Conservation (phyloP, 2,888 invertebrate species). For the Drosophila kuntzei region DNA sequence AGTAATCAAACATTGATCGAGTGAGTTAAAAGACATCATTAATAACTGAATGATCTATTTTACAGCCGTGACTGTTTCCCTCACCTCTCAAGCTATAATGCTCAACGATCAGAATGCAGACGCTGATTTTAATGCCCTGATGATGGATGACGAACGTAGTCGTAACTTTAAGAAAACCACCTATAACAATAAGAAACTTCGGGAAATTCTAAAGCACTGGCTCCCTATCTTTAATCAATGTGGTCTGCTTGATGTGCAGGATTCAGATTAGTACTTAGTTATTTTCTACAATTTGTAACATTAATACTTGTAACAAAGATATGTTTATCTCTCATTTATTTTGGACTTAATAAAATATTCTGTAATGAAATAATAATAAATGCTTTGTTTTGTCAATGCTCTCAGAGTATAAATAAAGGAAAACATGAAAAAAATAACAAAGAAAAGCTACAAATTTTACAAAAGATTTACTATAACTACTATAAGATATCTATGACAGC, state of each 20-base stretch:
- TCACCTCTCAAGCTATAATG: constrained; percentile 69
- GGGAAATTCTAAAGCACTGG: constrained; percentile 68
- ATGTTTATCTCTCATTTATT: too few species aligned
- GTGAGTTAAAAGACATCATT: not conserved
- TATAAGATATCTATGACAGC: too few species aligned
- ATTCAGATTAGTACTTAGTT: constrained; percentile 2
- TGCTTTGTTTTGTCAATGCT: too few species aligned
- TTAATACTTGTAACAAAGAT: too few species aligned
- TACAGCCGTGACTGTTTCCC: constrained; percentile 65
- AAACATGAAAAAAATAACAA: too few species aligned
- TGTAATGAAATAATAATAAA: too few species aligned
- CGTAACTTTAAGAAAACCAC: constrained; percentile 58
- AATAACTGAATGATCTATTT: not conserved
- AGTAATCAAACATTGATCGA: constrained; percentile 29
- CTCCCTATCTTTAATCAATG: constrained; percentile 80
- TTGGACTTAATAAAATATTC: too few species aligned
- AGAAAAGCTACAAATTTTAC: too few species aligned
- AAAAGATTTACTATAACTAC: too few species aligned
- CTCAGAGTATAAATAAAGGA: too few species aligned
- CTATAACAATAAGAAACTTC: constrained; percentile 76
- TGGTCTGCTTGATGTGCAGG: constrained; percentile 72
- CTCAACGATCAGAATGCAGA: constrained; percentile 76
- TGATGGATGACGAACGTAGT: constrained; percentile 70
- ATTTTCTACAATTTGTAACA: too few species aligned
- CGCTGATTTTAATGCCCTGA: constrained; percentile 74